Evolutionary conservation across 2,113 vertebrate species (phyloP).

Genomic region (Grallaria varia): DNA sequence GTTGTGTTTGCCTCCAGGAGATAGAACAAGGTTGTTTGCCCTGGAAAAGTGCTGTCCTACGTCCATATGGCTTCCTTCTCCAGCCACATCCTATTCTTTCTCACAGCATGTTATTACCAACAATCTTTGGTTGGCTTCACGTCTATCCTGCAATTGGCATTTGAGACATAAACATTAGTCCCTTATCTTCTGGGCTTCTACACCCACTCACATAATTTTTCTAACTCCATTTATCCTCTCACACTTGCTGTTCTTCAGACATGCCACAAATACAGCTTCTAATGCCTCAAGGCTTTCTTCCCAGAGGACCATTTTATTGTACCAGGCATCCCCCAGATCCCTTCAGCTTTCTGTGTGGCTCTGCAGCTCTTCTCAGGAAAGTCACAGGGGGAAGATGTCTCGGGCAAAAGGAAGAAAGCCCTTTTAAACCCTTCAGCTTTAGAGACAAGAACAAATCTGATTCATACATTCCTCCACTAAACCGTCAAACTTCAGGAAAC

Average conservation of each 20-base stretch:
- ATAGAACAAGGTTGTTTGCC: background rate
- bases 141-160: background rate
- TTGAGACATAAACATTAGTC: background rate
- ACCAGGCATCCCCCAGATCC: background rate
- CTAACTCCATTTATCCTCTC: background rate
- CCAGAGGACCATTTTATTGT: background rate
- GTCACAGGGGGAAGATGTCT: rapidly evolving
- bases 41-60: background rate
- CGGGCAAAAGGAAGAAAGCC: background rate
- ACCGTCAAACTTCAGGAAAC: background rate
- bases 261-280: background rate
- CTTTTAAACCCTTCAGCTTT: background rate
- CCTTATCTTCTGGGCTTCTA: background rate
- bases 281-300: background rate
- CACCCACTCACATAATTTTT: background rate
- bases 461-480: background rate
- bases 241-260: background rate
- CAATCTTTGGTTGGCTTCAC: background rate
- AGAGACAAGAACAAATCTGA: background rate
- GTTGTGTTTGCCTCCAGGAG: background rate
- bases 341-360: background rate
- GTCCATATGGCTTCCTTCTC: background rate
- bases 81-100: background rate
- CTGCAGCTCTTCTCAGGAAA: background rate
- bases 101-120: background rate